A percentile compares a stretch with the other conserved stretches of the same genome.
Conservation (phyloP, 1,140 invertebrate genomes). For the Cataglyphis hispanica region DNA sequence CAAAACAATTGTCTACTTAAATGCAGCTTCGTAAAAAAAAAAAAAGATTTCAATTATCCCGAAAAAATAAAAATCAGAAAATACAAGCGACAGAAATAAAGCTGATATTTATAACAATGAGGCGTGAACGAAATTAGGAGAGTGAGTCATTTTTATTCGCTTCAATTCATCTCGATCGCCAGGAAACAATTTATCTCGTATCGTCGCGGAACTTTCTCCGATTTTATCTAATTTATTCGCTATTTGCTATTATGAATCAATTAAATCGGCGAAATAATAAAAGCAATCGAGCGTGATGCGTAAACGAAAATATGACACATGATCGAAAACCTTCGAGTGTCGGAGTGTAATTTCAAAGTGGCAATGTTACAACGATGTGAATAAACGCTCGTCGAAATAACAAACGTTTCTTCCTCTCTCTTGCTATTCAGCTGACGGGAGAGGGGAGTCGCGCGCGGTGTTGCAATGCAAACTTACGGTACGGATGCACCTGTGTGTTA, state of each 20-base stretch:
- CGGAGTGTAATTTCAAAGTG: background rate
- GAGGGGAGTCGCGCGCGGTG: background rate
- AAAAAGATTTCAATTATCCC: background rate
- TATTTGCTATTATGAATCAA: background rate
- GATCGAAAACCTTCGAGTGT: background rate
- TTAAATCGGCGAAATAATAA: conserved; percentile 9
- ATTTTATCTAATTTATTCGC: background rate
- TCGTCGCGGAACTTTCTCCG: conserved; percentile 12
- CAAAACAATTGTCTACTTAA: background rate
- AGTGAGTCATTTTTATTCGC: conserved; percentile 44
- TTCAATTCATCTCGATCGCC: conserved; percentile 41
- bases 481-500: conserved; percentile 67
- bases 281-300: background rate
- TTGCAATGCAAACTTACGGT: conserved; percentile 65
- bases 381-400: background rate
- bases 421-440: background rate
- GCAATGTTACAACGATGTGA: background rate
- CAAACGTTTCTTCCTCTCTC: background rate
- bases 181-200: conserved; percentile 3
- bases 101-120: conserved; percentile 29
- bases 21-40: background rate
- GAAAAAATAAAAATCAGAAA: background rate
- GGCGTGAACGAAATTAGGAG: conserved; percentile 47
- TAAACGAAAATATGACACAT: background rate
- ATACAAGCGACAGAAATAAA: conserved; percentile 36